These are phyloP conservation scores for Numenius arquata DNA, from an alignment of 2,113 vertebrate species.

Conservation along the genomic window DNA sequence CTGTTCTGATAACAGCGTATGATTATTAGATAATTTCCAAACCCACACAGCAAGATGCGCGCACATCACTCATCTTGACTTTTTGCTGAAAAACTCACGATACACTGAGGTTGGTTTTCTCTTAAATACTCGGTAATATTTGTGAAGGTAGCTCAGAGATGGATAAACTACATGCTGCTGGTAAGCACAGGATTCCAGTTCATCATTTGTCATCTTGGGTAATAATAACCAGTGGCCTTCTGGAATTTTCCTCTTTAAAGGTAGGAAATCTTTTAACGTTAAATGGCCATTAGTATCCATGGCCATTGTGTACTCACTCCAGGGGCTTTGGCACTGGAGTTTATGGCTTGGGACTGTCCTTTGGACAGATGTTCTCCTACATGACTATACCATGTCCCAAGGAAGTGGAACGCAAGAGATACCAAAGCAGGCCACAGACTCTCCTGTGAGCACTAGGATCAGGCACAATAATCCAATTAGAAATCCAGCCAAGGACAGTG, in stretches of 20 bases:
- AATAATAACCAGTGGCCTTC: neutral
- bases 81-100: neutral
- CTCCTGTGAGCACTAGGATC: neutral
- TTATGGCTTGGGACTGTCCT: neutral
- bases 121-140: neutral
- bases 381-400: rapidly evolving
- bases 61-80: neutral
- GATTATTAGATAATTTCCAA: neutral
- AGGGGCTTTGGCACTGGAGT: neutral
- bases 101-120: neutral
- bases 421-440: neutral
- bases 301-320: neutral
- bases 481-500: neutral
- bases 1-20: neutral
- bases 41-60: neutral
- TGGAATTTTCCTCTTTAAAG: neutral
- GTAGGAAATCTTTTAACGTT: neutral
- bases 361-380: neutral
- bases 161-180: neutral
- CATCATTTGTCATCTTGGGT: neutral
- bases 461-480: neutral
- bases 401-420: neutral
- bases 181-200: neutral
- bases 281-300: neutral
- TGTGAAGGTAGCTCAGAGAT: neutral